A percentile compares a stretch with the other conserved stretches of the same genome.
Evolutionary conservation across 2,113 vertebrate species (phyloP).

Genomic region (Chamaetylas fuelleborni): DNA sequence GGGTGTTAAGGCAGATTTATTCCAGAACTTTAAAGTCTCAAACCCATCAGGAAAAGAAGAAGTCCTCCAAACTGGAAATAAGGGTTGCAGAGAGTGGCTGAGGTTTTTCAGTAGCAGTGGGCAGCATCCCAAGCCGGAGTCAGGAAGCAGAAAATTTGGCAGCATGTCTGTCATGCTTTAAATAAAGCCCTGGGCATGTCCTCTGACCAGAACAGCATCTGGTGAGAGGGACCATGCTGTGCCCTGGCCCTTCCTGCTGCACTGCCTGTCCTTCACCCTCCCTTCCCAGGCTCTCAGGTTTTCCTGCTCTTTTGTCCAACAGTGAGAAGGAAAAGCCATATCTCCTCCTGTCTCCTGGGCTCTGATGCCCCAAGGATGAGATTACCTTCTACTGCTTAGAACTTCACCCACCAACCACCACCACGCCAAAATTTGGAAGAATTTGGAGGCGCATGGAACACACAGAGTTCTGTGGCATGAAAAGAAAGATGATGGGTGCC

Average conservation of each 20-base stretch:
- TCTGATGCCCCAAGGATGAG: background rate
- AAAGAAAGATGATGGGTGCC: background rate
- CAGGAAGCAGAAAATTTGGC: background rate
- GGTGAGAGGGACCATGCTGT: background rate
- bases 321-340: background rate
- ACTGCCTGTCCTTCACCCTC: background rate
- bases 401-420: background rate
- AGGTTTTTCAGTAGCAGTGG: background rate
- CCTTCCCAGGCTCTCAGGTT: background rate
- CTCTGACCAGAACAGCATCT: background rate
- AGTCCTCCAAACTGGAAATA: background rate
- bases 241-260: fast-evolving
- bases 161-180: background rate
- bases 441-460: background rate
- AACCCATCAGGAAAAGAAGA: background rate
- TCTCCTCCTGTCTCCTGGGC: background rate
- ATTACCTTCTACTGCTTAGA: background rate
- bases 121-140: background rate
- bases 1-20: background rate
- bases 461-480: background rate
- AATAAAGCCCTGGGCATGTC: background rate
- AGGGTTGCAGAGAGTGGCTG: background rate
- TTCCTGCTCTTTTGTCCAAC: background rate
- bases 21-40: background rate
- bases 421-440: fast-evolving